Evolutionary conservation across 2,888 invertebrate genomes (phyloP), one percentile per base, ranked within the genome.

Genomic region (Sminthurides aquaticus): DNA sequence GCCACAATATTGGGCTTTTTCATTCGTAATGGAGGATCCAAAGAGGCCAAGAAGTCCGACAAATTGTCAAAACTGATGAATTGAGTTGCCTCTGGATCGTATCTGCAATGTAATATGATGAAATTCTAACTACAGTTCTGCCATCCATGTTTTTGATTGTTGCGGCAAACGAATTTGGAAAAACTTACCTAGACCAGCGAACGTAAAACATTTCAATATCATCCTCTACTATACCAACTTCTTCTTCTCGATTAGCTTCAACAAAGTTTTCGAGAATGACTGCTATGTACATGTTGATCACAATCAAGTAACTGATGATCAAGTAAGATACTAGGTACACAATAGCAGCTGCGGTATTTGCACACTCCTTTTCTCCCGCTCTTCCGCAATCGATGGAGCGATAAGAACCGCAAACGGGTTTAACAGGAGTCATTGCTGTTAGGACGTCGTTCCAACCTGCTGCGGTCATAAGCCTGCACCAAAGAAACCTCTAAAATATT

Each of bases 231-330:
- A 96, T 93, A 66, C 95, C 92, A 76, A 95, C 92, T 79, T 96
- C 95, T 80, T 95, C 95, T 77, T 96, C 95, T 77, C 93, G 92
- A 81, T 95, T 95, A 8, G 95, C 95, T 80, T 95, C 94, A 79
- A 93, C 94, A 82, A 95, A 96, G 80, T 96, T 96, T 81, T 96
- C 95, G 77, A 96, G 84, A 76, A 96, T 96, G 74, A 96, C 93
- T 74, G 96, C 96, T 77, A 96, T 95, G 82, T 95, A 96, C 94
- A 95, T 95, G 82, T 96, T 96, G 77, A 96, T 95, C 76, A 96
- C 92, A 77, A 96, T 94, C 89, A 96, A 91, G 80, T 91, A 95
- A 80, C 91, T 94, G 79, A 96, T 91, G 77, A 95, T 90, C 76
- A 95, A 92, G 80, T 94, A 96, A 76, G 91, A 90, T 64, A 93